Base-by-base conservation (phyloP, 2,797 vertebrate species). In the Naso thynnoides region DNA sequence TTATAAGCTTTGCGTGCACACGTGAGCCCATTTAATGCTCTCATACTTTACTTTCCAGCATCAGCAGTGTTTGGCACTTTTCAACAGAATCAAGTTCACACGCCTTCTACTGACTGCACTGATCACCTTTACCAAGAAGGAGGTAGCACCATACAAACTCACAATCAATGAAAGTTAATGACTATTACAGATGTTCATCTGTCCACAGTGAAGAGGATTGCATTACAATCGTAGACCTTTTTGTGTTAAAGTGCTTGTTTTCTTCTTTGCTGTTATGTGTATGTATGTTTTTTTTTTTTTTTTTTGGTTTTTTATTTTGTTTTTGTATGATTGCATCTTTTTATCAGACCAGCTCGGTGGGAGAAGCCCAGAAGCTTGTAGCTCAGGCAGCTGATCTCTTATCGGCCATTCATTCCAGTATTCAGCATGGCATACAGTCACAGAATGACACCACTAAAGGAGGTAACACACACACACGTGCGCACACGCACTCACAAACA, bases 361-460 rank as follows among this genome's bases (percentile, higher is more conserved):
- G 95, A 53, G 98, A 99, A 92, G 98, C 98, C 72, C 98, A 99
- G 90, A 99, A 99, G 84, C 94, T 99, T 68, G 98, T 99, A 93
- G 93, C 90, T 76, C 98, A 99, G 91, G 97, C 97, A 76, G 90
- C 95, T 82, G 98, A 99, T 78, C 94, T 99, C 81, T 93, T 99
- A 56, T 96, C 96, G 79, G 95, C 96, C 41, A 96, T 99, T 88
- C 96, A 98, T 91, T 97, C 95, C 88, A 98, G 97, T 66, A 93
- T 98, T 78, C 96, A 97, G 84, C 95, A 97, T 31, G 98, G 98
- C 78, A 97, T 99, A 87, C 97, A 99, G 89, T 97, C 98, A 58
- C 98, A 98, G 91, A 99, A 99, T 70, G 98, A 99, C 88, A 99
- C 98, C 74, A 98, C 96, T 53, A 99, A 99, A 96, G 98, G 98